These are phyloP conservation scores for Pseudorhiza aurosa DNA, from an alignment of 30 jellyfish, hydroid and myxozoan species.

Conservation along the genomic window DNA sequence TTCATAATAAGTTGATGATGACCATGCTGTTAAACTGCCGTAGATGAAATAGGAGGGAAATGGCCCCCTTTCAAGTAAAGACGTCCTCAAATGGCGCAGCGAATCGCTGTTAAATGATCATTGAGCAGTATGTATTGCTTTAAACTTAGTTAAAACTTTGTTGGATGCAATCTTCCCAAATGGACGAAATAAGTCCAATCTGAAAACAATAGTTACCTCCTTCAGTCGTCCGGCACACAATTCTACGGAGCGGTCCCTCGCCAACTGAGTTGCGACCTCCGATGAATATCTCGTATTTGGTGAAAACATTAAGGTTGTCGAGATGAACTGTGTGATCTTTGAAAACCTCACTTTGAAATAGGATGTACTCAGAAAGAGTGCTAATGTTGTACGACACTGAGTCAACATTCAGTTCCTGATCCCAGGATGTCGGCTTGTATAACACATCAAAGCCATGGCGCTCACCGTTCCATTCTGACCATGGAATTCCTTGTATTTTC, in stretches of 20 bases:
- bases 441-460: not conserved
- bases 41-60: too few relatives aligned
- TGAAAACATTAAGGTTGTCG: not conserved
- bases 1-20: too few relatives aligned
- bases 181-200: not conserved
- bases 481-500: not conserved
- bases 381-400: not conserved
- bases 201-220: not conserved
- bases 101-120: too few relatives aligned
- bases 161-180: too few relatives aligned
- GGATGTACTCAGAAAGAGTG: not conserved
- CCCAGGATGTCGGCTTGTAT: slow-evolving; percentile 4
- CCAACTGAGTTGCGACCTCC: slow-evolving; percentile 6
- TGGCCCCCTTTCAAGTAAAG: too few relatives aligned
- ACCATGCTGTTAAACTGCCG: too few relatives aligned
- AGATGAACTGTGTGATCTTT: not conserved
- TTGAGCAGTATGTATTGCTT: too few relatives aligned
- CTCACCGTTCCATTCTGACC: slow-evolving; percentile 5
- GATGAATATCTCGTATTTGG: slow-evolving; percentile 10
- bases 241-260: not conserved
- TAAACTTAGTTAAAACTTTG: too few relatives aligned
- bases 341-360: not conserved
- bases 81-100: too few relatives aligned
- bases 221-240: slow-evolving; percentile 13
- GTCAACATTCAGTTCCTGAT: not conserved